phyloP scores from a whole-genome alignment of 2,113 vertebrate genomes.

The Sitta europaea region DNA sequence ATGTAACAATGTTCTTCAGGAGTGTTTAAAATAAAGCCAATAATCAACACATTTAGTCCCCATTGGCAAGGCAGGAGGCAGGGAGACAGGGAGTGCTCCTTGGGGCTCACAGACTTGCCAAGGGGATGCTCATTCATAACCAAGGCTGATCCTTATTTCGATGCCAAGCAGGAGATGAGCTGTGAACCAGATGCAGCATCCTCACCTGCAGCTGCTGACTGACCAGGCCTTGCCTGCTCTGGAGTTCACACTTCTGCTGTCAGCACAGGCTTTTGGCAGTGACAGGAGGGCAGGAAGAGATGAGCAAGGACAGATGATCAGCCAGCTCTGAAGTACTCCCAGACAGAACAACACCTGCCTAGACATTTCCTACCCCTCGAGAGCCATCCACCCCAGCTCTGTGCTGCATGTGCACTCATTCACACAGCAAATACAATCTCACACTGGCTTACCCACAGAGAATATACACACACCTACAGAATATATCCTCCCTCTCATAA shows the following conservation, averaged over 20 bases:
- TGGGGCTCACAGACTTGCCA: background rate
- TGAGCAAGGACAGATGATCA: background rate
- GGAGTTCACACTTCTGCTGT: background rate
- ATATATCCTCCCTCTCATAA: background rate
- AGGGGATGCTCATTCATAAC: background rate
- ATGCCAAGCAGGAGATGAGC: background rate
- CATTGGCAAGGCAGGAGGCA: background rate
- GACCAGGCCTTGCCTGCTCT: fast-evolving
- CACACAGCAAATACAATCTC: background rate
- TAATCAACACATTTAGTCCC: background rate
- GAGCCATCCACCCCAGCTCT: background rate
- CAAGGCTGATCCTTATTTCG: background rate
- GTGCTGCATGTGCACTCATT: fast-evolving
- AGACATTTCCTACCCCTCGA: fast-evolving
- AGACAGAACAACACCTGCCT: background rate
- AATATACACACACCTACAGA: background rate
- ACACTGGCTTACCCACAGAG: background rate
- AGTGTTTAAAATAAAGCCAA: background rate
- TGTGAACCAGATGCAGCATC: background rate
- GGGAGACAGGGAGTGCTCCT: background rate
- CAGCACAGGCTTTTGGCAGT: background rate
- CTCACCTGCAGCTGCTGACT: background rate
- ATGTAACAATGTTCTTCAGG: background rate
- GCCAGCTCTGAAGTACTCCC: background rate
- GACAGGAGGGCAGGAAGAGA: background rate